Evolutionary conservation across 2,797 vertebrate genomes (phyloP), one percentile per base, ranked within the genome.

Genomic region (Gouania willdenowi): DNA sequence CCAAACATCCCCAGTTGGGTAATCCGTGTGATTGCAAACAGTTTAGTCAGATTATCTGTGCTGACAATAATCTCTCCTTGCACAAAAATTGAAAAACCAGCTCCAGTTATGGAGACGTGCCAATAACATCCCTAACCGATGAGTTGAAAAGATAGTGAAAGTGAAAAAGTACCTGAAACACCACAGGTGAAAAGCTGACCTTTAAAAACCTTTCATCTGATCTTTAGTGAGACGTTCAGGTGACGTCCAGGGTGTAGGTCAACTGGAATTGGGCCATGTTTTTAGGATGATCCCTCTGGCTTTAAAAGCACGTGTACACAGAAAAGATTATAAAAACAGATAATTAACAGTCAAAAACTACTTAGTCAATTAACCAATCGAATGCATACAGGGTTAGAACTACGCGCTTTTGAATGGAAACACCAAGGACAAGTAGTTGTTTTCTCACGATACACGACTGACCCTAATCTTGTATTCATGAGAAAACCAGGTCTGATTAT

Each of bases 391-490:
- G n/a, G n/a, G n/a, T n/a, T n/a, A n/a, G n/a, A n/a, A n/a, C n/a
- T n/a, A n/a, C n/a, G n/a, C n/a, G n/a, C n/a, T n/a, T n/a, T n/a
- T n/a, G n/a, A n/a, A n/a, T n/a, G n/a, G n/a, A n/a, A n/a, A n/a
- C n/a, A n/a, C n/a, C n/a, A n/a, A n/a, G n/a, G n/a, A n/a, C n/a
- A n/a, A n/a, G n/a, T n/a, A n/a, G n/a, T 8, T 43, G 32, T 42
- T 11, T 52, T 37, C 41, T 43, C 40, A 21, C 34, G 3, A 42
- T 10, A 27, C 63, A 58, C 40, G 50, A 55, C 47, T 80, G 79
- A 79, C 75, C 79, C 71, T 67, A 77, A 81, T 81, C 75, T 63
- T 16, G 3, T 50, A 50, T 47, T 62, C 51, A 53, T 57, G 48
- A 53, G 70, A 63, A 61, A 59, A 22, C n/a, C 28, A 27, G 8